Evolutionary conservation across 2,797 vertebrate genomes (phyloP).

Genomic region (Chelon auratus): DNA sequence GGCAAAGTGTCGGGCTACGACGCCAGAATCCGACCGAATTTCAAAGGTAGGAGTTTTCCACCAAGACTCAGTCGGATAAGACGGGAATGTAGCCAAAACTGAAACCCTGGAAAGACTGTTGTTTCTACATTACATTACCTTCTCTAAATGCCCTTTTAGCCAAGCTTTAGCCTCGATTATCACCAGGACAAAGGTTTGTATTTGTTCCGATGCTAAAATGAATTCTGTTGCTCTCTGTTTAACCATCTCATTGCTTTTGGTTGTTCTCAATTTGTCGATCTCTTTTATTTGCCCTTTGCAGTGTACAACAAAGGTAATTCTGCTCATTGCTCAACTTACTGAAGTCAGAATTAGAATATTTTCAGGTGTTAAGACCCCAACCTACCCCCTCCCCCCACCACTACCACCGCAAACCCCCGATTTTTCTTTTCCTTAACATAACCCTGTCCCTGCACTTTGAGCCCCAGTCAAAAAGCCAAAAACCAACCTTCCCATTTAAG

Average conservation of each 20-base stretch:
- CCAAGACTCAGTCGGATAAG: conserved; percentile 76
- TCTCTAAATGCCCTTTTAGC: conserved; percentile 46
- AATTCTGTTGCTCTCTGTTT: conserved; percentile 48
- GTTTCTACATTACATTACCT: conserved; percentile 53
- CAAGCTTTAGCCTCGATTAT: conserved; percentile 37
- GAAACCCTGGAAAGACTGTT: conserved; percentile 34
- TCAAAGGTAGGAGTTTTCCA: conserved; percentile 92
- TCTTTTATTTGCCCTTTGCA: conserved; percentile 74
- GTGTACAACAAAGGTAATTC: conserved; percentile 81
- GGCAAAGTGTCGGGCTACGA: conserved; percentile 98
- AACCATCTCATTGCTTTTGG: conserved; percentile 44
- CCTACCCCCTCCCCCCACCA: not conserved
- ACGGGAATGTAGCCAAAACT: conserved; percentile 81
- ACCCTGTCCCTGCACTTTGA: conserved; percentile 36
- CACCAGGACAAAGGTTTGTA: conserved; percentile 68
- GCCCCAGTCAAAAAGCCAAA: conserved; percentile 23
- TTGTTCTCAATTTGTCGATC: conserved; percentile 73
- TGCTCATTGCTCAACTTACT: conserved; percentile 50
- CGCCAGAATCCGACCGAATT: conserved; percentile 98
- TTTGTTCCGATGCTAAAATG: conserved; percentile 21
- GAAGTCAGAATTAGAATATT: conserved; percentile 37
- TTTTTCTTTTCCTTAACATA: conserved; percentile 15
- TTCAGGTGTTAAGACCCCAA: conserved; percentile 35
- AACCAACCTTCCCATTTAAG: conserved; percentile 17
- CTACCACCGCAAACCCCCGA: not conserved